phyloP scores from a whole-genome alignment of 2,888 invertebrate species.

The Amaurobius ferox region DNA sequence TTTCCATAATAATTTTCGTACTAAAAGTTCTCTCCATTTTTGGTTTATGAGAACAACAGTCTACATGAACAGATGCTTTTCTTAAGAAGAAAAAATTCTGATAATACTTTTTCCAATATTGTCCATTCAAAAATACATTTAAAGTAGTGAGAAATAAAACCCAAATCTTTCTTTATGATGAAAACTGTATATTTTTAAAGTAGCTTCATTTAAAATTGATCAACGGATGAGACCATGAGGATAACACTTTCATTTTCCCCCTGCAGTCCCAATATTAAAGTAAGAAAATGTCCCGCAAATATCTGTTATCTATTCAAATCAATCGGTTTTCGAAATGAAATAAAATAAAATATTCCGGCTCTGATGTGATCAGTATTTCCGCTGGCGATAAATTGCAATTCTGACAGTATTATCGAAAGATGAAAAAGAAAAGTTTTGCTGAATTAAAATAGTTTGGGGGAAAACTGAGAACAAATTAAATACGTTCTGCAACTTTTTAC shows the following conservation, averaged over 20 bases:
- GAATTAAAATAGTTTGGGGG: neutral
- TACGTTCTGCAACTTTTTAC: too few species aligned
- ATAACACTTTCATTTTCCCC: neutral
- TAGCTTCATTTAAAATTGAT: neutral
- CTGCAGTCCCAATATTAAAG: too few species aligned
- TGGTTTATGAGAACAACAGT: too few species aligned
- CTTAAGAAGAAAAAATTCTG: too few species aligned
- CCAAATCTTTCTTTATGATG: neutral
- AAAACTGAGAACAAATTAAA: too few species aligned
- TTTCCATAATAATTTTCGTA: too few species aligned
- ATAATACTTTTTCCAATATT: too few species aligned
- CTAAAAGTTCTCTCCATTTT: too few species aligned
- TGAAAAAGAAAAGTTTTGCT: neutral
- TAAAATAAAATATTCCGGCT: neutral
- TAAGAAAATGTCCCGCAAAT: neutral
- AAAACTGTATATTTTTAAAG: neutral
- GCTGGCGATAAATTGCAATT: neutral
- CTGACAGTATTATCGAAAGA: conserved; percentile 1
- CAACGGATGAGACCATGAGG: neutral
- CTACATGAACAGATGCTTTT: too few species aligned
- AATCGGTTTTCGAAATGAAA: neutral
- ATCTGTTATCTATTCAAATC: neutral
- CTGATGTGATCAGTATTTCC: neutral
- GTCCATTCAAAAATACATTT: too few species aligned
- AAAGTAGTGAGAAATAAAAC: too few species aligned